Evolutionary conservation across 2,888 invertebrate genomes (phyloP), one percentile per base, ranked within the genome.

Genomic region (Drosophila siamana): DNA sequence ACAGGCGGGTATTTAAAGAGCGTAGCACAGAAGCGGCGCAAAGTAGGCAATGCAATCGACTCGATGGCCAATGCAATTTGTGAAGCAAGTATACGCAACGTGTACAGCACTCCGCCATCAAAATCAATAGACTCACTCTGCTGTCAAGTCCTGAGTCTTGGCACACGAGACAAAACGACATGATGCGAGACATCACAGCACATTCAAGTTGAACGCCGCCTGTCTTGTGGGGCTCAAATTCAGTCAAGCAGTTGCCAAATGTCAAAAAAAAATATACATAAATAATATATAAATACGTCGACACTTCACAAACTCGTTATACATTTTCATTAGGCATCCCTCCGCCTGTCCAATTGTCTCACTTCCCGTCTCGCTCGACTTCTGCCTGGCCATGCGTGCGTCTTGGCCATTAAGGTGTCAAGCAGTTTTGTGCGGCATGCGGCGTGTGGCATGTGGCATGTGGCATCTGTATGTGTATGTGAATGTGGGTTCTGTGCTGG

Each of bases 361-460:
- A 16, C 28, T 11, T 38, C 6, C 28, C n/a, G n/a, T n/a, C 48
- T 57, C 48, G 13, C 11, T 33, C 15, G 40, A 9, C 47, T n/a
- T 46, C 46, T 48, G 47, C 40, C 40, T 26, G 63, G 74, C 70
- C 75, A 63, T 59, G 85, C 73, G 73, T 81, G 76, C 55, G 59
- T 67, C 73, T 83, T 71, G 71, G 59, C 80, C 84, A 80, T 83
- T 83, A 76, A 84, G 88, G 84, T 88, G 86, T 86, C 83, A 88
- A 75, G 60, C 60, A 40, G 44, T 41, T 63, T 60, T 40, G 47
- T 61, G 43, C n/a, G 33, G n/a, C 28, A 28, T 28, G 28, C 24
- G 54, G 26, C n/a, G 16, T 52, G 24, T 7, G 50, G 16, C 66
- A 55, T 64, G 19, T 4, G 28, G 28, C 11, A 9, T 30, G 28